These are phyloP conservation scores for Sebastes dallii DNA, from an alignment of 2,797 vertebrate genomes.

Conservation along the genomic window DNA sequence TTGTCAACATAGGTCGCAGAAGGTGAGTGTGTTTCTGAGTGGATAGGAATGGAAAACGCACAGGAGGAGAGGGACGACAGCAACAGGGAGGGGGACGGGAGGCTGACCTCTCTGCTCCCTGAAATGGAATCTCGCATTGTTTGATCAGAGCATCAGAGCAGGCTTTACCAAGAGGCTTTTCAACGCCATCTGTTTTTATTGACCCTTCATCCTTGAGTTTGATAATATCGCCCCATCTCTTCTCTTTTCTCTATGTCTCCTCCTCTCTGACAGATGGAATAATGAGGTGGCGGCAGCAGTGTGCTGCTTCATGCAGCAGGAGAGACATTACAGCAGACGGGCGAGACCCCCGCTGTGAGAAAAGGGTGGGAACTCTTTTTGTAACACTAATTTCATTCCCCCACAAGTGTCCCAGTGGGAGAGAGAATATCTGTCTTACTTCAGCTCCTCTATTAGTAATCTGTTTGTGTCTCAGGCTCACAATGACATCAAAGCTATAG, in stretches of 20 bases:
- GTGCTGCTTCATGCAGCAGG: neutral
- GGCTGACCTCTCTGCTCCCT: constrained; percentile 40
- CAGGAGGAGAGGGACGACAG: neutral
- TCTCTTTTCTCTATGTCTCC: constrained; percentile 21
- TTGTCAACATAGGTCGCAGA: constrained; percentile 9
- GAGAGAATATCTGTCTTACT: constrained; percentile 14
- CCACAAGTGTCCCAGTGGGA: constrained; percentile 23
- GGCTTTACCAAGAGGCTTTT: constrained; percentile 26
- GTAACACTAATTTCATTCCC: constrained; percentile 32
- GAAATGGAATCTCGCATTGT: constrained; percentile 46
- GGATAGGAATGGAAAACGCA: neutral
- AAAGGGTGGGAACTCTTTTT: constrained; percentile 26
- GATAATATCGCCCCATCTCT: constrained; percentile 11
- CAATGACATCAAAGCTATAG: constrained; percentile 29
- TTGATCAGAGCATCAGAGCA: constrained; percentile 17
- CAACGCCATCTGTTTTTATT: constrained; percentile 49
- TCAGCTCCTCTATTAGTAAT: constrained; percentile 22
- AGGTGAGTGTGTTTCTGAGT: neutral
- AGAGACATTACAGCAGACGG: constrained; percentile 21
- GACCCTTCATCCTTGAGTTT: constrained; percentile 58
- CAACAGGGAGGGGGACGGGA: neutral
- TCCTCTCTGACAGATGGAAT: constrained; percentile 43
- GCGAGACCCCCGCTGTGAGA: constrained; percentile 16
- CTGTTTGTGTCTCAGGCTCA: neutral
- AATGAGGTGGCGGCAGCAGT: constrained; percentile 29